Base-by-base conservation (phyloP, 2,797 vertebrate species). In the Myotis myotis region DNA sequence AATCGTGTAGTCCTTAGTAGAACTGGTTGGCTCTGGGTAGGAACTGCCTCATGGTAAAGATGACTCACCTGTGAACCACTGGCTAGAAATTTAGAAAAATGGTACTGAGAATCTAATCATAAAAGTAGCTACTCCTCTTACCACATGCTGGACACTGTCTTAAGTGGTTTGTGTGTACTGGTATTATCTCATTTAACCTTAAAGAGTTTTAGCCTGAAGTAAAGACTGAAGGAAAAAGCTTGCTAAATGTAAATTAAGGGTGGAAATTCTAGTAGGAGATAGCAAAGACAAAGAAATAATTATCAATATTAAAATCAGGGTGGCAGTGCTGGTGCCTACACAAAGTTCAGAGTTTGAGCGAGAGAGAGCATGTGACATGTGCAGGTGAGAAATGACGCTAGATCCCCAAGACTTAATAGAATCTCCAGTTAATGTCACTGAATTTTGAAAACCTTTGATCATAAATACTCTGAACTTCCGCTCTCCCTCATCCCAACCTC, bases 191-290 rank as follows among this genome's bases (percentile, higher is more conserved):
- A 84, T 44, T 64, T 80, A 79, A 89, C 74, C 19, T 93, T 91
- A 89, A 92, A 82, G 75, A 90, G 1, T 95, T 95, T 89, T 85
- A 93, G 7, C 71, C 44, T 87, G 23, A 92, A 89, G 36, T 95
- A 62, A 91, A 87, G 23, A 60, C 30, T 41, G 1, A 51, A 84
- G 41, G 25, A 76, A 92, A 70, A 28, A 22, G 17, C 17, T 78
- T 70, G 47, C 47, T 57, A 88, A 93, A 83, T 41, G n/a, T 75
- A 66, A 91, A 72, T 55, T 93, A 74, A 88, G 30, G 3, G 8
- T 92, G 44, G 53, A 76, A 57, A 66, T 53, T 75, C 25, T 78
- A n/a, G 20, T 62, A 68, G 66, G 28, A 84, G 25, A 92, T 64
- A 71, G 33, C 60, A 93, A 72, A 93, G 16, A 72, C 49, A 93